Conservation (phyloP, 2,888 invertebrate species). For the Luffia ferchaultella region DNA sequence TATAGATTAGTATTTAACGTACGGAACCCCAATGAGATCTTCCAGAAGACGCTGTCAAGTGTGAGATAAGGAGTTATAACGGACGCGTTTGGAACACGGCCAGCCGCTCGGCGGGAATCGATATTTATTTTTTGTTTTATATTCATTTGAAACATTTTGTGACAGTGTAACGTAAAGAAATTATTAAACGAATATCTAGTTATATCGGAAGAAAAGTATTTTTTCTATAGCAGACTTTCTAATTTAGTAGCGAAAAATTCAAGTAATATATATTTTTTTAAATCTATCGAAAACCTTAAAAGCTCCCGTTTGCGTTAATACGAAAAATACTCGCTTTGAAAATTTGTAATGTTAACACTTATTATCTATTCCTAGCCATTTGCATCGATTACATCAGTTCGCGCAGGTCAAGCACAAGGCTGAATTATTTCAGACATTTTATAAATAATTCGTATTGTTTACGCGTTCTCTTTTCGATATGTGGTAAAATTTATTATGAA, state of each 20-base stretch:
- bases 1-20: no score
- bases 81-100: slow-evolving; percentile 36
- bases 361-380: slow-evolving; percentile 1
- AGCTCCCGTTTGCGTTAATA: no score
- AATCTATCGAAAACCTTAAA: no score
- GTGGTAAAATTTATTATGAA: neutral
- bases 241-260: no score
- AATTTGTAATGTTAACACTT: slow-evolving; percentile 1
- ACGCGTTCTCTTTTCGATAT: neutral
- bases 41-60: slow-evolving; percentile 21
- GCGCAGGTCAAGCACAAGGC: slow-evolving; percentile 34
- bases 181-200: neutral
- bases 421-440: slow-evolving; percentile 10
- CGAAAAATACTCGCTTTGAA: no score
- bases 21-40: slow-evolving; percentile 11
- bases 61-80: slow-evolving; percentile 36
- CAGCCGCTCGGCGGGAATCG: slow-evolving; percentile 20
- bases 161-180: neutral
- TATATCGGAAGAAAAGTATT: no score
- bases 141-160: neutral
- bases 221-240: no score
- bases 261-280: no score
- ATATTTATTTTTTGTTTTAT: slow-evolving; percentile 7
- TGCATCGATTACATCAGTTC: neutral
- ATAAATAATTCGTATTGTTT: neutral